Evolutionary conservation across 2,113 vertebrate species (phyloP).

Genomic region (Lagopus leucura): DNA sequence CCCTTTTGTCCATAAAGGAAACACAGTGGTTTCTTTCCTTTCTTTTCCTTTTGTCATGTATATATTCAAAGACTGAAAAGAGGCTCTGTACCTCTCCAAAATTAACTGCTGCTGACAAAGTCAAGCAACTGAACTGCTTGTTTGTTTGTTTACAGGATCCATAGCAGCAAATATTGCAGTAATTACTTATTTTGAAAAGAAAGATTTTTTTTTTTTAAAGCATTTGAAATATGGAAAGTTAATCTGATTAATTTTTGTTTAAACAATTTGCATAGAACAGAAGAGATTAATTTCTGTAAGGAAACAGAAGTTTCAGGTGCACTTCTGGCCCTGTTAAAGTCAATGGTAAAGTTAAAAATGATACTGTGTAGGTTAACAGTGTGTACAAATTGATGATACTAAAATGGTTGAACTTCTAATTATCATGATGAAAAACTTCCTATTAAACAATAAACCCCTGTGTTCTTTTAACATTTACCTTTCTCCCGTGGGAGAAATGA

Average conservation of each 20-base stretch:
- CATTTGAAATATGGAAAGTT: background rate
- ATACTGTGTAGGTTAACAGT: conserved; percentile 3
- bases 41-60: background rate
- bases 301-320: conserved; percentile 19
- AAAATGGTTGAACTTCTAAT: conserved; percentile 63
- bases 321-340: conserved; percentile 32
- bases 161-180: background rate
- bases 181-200: background rate
- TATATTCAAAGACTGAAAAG: background rate
- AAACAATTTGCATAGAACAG: background rate
- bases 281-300: conserved; percentile 26
- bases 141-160: background rate
- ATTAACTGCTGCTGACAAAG: background rate
- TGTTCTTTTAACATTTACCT: conserved; percentile 65
- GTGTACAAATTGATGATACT: conserved; percentile 56
- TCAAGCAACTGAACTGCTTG: background rate
- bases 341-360: conserved; percentile 37
- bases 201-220: background rate
- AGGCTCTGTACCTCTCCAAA: background rate
- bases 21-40: background rate
- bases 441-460: conserved; percentile 61
- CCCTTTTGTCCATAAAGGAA: background rate
- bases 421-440: conserved; percentile 64
- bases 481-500: conserved; percentile 59
- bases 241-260: conserved; percentile 23